Evolutionary conservation across 2,888 invertebrate genomes (phyloP), one percentile per base, ranked within the genome.

Genomic region (Meteorus cinctellus): DNA sequence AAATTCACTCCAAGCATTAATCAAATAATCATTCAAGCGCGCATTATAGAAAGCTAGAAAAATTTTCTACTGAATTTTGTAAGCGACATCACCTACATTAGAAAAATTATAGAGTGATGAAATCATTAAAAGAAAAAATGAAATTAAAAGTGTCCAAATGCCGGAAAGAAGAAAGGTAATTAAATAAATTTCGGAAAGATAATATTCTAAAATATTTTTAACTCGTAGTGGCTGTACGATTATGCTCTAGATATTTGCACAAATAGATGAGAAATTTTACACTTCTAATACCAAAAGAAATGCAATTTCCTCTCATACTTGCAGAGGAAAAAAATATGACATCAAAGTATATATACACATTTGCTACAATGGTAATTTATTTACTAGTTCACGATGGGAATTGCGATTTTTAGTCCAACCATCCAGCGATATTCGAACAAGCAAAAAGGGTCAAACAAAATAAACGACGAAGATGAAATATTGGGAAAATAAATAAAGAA

Each of bases 21-120:
- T 36, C 19, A 36, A 16, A 41, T 41, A 67, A 67, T 48, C 41
- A 36, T 27, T 14, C 19, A 19, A 55, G 8, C 10, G 55, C 19
- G 19, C 19, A 67, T 16, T 4, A n/a, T 66, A 66, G 34, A n/a
- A 62, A 60, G 6, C 19, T 41, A 41, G 27, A 60, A 16, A 45
- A 41, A 60, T 81, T 81, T 79, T 81, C 76, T 81, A 81, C 78
- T 48, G 74, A 69, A 74, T 74, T 79, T 81, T 79, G 45, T 79
- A 79, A 41, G 69, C 45, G 10, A 63, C 69, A 29, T 60, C 67
- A 70, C 51, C 10, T 31, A 68, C n/a, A 29, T 41, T 31, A 51
- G 24, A 24, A 48, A 48, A 41, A 68, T 34, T 48, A 68, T 51
- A 48, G 16, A 55, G 19, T 6, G 19, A 55, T 24, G 14, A 55